Base-by-base conservation (phyloP, 2,888 invertebrate genomes). In the Diarsia brunnea region DNA sequence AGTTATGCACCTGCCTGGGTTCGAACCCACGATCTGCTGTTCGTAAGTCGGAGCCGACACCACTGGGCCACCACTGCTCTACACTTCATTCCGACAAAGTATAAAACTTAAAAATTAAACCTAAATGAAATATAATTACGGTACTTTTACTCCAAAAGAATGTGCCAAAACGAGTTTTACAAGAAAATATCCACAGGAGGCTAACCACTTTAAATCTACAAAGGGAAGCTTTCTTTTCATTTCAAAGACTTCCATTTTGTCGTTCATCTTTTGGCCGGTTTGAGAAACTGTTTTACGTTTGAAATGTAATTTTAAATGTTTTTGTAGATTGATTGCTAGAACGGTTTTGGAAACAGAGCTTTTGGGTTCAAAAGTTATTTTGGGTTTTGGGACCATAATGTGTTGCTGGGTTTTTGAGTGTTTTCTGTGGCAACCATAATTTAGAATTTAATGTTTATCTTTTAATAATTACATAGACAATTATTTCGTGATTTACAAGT, bases 191-290 rank as follows among this genome's bases (percentile, higher is more conserved):
- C 47, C 14, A 12, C 14, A 43, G 45, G 49, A 68, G n/a, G 47
- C 55, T 71, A 78, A 81, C 69, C 68, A 55, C 14, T 55, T 71
- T 64, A 78, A 78, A 65, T 74, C 68, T 71, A 73, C 82, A 81
- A 82, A 82, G 82, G n/a, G 49, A 27, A 45, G 49, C 11, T 49
- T 55, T 60, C 21, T n/a, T 69, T 74, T 71, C 43, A 78, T 70
- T 71, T 61, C 55, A 65, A 73, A 78, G 45, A 53, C 43, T 64
- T 69, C 21, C 10, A 78, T 68, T 76, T 60, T 68, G 49, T 64
- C 12, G 11, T 31, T 43, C 24, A 58, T 53, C 53, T 73, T 45
- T 47, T 61, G 49, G 43, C 49, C 24, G 14, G 43, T 24, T 69
- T 16, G 19, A 68, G 24, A n/a, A 63, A 67, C 63, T 21, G 61